Base-by-base conservation (phyloP, 2,113 vertebrate genomes). In the Percina caprodes region DNA sequence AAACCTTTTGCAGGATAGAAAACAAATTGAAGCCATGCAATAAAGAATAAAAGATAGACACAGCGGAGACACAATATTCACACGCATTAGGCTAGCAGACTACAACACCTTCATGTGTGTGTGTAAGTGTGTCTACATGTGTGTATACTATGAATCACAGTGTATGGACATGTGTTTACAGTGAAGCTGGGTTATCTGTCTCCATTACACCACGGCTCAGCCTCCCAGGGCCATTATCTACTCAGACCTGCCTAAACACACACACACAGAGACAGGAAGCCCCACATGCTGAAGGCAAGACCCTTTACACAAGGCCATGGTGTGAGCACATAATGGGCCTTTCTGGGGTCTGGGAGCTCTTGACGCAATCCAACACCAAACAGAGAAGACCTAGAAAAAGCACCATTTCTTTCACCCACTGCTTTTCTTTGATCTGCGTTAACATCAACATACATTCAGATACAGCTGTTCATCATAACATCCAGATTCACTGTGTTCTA, bases 81-180 rank as follows among this genome's bases (percentile, higher is more conserved):
- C 75, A 85, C 19, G n/a, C 61, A 77, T 82, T 79, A 83, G 59
- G 39, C 55, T 15, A 24, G 62, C 67, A 74, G 72, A 77, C 95
- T 93, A 93, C 91, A 88, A 93, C 91, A 93, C 84, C 92, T 94
- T 88, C 48, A 85, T 88, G n/a, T 59, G 69, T 26, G 55, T 67
- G 72, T 72, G 68, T 73, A 65, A 79, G 77, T 70, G 75, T 30
- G 74, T 88, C n/a, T 82, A 14, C 39, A 67, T 73, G 46, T 87
- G 88, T 90, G 85, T 92, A 58, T 89, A 89, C 82, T 19, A 96
- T 96, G 96, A 95, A 96, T 95, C 95, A 96, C 87, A 94, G 93
- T 90, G 95, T 94, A 94, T 92, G 88, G 92, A 92, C 90, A 88
- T 84, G 95, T 95, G 95, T 95, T 96, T 96, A 96, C 94, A 95